These are phyloP conservation scores for Lophotriccus pileatus DNA, from an alignment of 2,797 vertebrate genomes.

Conservation along the genomic window DNA sequence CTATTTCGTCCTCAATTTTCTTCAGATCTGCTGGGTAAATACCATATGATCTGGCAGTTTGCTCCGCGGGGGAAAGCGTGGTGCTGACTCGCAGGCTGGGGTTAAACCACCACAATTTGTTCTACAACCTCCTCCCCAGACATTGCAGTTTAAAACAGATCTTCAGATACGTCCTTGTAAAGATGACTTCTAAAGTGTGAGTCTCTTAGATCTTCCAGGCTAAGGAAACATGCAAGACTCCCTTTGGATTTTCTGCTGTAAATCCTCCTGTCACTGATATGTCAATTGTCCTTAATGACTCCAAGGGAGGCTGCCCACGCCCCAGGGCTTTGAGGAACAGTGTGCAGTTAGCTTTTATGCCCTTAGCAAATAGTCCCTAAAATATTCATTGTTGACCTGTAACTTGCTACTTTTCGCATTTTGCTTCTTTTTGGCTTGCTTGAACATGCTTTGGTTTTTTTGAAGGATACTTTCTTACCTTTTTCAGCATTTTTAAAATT, in stretches of 20 bases:
- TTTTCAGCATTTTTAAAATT: not conserved
- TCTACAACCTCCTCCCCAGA: constrained; percentile 25
- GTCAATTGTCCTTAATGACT: not conserved
- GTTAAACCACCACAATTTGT: not conserved
- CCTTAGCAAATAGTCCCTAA: not conserved
- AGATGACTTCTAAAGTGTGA: not conserved
- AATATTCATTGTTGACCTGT: not conserved
- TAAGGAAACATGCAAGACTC: not conserved
- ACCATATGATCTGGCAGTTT: constrained; percentile 9
- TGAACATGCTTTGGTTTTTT: not conserved
- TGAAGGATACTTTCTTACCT: not conserved
- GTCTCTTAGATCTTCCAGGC: not conserved
- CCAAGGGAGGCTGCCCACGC: not conserved
- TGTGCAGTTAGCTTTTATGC: not conserved
- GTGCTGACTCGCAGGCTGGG: not conserved
- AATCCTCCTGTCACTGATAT: not conserved
- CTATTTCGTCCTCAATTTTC: constrained; percentile 27
- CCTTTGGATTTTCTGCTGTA: not conserved
- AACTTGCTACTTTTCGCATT: not conserved
- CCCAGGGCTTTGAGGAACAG: not conserved
- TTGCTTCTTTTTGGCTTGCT: not conserved
- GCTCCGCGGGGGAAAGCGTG: not conserved
- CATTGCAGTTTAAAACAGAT: not conserved
- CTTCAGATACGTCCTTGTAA: not conserved
- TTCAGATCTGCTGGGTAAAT: constrained; percentile 13